A percentile compares a stretch with the other conserved stretches of the same genome.
Conservation (phyloP, 2,888 invertebrate species). For the Mylabris sibirica region DNA sequence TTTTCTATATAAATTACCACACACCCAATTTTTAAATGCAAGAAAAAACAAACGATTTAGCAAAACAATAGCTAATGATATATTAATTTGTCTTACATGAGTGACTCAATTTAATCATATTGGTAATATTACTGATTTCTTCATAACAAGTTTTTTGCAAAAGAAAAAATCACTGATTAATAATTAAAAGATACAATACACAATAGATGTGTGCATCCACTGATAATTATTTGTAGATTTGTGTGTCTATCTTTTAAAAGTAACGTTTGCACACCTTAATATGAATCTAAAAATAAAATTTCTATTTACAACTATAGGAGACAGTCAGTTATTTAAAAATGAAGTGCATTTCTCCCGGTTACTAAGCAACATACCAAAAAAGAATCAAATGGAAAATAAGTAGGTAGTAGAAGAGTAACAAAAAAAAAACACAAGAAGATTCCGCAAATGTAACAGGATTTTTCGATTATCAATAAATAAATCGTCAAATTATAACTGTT, state of each 20-base stretch:
- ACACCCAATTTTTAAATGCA: slow-evolving; percentile 26
- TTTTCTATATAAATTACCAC: slow-evolving; percentile 20
- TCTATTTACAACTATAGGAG: slow-evolving; percentile 54
- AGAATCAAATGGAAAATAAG: slow-evolving; percentile 17
- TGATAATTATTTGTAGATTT: slow-evolving; percentile 3
- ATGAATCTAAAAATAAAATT: slow-evolving; percentile 51
- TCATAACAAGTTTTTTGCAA: neutral
- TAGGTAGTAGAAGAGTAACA: slow-evolving; percentile 22
- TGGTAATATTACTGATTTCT: neutral
- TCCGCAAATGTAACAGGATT: slow-evolving; percentile 1
- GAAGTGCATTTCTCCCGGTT: slow-evolving; percentile 54
- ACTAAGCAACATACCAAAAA: slow-evolving; percentile 35
- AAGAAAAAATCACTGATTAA: neutral
- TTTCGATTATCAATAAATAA: slow-evolving; percentile 3
- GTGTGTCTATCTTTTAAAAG: slow-evolving; percentile 4
- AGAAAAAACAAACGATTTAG: slow-evolving; percentile 19
- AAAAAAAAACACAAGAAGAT: slow-evolving; percentile 16
- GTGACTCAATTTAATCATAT: slow-evolving; percentile 12
- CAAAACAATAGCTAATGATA: slow-evolving; percentile 25
- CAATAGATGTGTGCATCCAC: neutral
- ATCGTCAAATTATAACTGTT: neutral
- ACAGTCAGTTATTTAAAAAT: slow-evolving; percentile 51
- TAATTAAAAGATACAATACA: neutral
- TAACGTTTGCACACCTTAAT: slow-evolving; percentile 28
- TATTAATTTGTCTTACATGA: slow-evolving; percentile 25